phyloP scores from a whole-genome alignment of 2,888 invertebrate species.

The Cryptophagus acutangulus region DNA sequence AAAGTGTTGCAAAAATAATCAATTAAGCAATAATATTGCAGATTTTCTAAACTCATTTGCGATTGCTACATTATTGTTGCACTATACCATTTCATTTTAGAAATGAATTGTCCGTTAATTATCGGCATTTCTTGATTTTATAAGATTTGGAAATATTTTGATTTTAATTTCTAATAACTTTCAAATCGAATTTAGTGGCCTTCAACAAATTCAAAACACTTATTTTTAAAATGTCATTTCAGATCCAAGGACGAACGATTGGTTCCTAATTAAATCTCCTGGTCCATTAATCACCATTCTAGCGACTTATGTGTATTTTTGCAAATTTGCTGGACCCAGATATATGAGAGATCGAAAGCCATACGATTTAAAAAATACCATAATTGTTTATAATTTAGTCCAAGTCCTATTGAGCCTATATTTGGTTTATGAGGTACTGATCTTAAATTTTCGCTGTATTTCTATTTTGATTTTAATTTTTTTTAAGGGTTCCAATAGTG shows the following conservation, averaged over 20 bases:
- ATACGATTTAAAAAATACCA: slow-evolving; percentile 52
- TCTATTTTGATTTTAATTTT: slow-evolving; percentile 1
- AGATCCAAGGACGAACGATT: slow-evolving; percentile 59
- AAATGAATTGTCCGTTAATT: too few relatives aligned
- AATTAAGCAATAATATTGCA: too few relatives aligned
- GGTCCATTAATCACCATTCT: slow-evolving; percentile 49
- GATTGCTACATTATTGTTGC: too few relatives aligned
- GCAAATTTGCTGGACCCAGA: slow-evolving; percentile 57
- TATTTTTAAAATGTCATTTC: too few relatives aligned
- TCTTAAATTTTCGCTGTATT: slow-evolving; percentile 57
- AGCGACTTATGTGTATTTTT: slow-evolving; percentile 53
- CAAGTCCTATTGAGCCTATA: slow-evolving; percentile 52
- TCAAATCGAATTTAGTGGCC: too few relatives aligned
- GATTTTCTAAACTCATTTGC: too few relatives aligned
- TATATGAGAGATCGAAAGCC: slow-evolving; percentile 62
- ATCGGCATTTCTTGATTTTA: too few relatives aligned
- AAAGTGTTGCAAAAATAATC: too few relatives aligned
- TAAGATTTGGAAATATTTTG: too few relatives aligned
- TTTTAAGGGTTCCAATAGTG: slow-evolving; percentile 39
- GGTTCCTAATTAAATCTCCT: slow-evolving; percentile 51
- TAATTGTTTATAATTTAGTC: slow-evolving; percentile 60
- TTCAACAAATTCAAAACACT: too few relatives aligned
- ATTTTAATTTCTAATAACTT: too few relatives aligned
- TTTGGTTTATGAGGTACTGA: slow-evolving; percentile 35
- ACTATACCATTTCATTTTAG: too few relatives aligned